Conservation (phyloP, 2,113 vertebrate genomes). For the Myotis brandtii region DNA sequence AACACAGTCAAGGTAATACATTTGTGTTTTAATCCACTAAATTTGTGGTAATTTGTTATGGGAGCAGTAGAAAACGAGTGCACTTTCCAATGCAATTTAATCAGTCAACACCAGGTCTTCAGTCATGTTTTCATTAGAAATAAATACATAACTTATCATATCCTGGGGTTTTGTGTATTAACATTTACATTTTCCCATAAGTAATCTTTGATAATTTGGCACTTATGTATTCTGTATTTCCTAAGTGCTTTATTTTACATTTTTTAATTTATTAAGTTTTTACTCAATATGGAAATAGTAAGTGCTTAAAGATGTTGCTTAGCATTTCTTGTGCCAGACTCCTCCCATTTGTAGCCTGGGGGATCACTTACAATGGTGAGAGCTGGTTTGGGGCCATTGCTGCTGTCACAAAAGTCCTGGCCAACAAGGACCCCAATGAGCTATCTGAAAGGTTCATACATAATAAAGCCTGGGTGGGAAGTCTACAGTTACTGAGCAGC, state of each 20-base stretch:
- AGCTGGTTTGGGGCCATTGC: not conserved
- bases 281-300: not conserved
- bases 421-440: not conserved
- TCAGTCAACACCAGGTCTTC: not conserved
- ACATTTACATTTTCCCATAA: constrained; percentile 28
- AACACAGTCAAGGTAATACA: not conserved
- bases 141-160: not conserved
- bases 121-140: constrained; percentile 42
- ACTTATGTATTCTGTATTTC: not conserved
- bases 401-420: not conserved
- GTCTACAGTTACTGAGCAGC: not conserved
- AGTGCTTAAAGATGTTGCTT: not conserved
- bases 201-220: not conserved
- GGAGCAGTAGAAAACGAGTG: not conserved
- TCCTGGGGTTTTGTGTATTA: not conserved
- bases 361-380: not conserved
- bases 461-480: not conserved
- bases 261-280: not conserved
- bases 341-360: not conserved
- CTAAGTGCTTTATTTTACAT: not conserved
- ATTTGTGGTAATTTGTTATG: not conserved
- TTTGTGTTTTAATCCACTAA: not conserved
- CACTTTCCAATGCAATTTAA: not conserved
- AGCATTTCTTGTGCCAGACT: not conserved
- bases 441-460: not conserved